Conservation (phyloP, 1,140 invertebrate genomes). For the Trichonephila inaurata region DNA sequence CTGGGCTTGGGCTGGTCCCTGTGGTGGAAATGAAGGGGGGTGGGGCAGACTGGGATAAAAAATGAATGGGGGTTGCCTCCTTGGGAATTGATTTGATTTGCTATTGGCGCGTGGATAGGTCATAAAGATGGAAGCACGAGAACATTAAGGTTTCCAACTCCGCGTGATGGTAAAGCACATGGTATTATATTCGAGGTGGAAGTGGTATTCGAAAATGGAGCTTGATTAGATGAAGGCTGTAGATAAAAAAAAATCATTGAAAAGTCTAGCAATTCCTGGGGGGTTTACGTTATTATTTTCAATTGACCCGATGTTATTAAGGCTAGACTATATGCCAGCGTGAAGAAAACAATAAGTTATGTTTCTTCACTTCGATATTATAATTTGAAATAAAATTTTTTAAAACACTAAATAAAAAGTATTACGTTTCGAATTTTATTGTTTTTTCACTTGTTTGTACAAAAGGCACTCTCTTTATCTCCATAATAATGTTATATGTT, state of each 20-base stretch:
- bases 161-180: neutral
- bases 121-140: neutral
- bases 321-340: no score
- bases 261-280: neutral
- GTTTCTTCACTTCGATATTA: no score
- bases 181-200: neutral
- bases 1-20: neutral
- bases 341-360: no score
- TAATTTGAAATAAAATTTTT: no score
- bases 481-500: no score
- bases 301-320: no score
- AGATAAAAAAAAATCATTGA: neutral
- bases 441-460: no score
- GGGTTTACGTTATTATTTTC: no score
- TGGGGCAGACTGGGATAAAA: neutral
- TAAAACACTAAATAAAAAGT: no score
- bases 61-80: neutral
- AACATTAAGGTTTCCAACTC: neutral
- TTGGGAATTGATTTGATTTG: conserved; percentile 5
- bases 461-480: no score
- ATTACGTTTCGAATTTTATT: no score
- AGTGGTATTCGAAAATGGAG: neutral
- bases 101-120: neutral
- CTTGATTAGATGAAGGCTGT: neutral
- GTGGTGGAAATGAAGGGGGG: neutral